Conservation (phyloP, 2,113 vertebrate genomes). For the Candoia aspera region DNA sequence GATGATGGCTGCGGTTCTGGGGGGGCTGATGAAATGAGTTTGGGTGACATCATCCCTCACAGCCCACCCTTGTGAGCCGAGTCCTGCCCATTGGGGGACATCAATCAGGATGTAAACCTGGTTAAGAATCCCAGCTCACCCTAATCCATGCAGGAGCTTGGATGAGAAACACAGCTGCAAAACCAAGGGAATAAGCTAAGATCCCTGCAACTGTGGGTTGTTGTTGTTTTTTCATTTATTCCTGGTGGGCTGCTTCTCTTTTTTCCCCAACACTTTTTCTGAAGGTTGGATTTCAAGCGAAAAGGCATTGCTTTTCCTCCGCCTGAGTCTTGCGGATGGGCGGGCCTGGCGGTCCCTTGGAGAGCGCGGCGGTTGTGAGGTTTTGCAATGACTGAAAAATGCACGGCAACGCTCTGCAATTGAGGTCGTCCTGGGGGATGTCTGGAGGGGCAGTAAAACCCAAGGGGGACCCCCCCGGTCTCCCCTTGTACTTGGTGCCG, state of each 20-base stretch:
- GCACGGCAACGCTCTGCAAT: constrained; percentile 47
- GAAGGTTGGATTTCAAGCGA: neutral
- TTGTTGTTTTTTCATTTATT: neutral
- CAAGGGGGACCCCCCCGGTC: constrained; percentile 50
- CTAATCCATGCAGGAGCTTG: neutral
- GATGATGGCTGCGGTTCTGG: neutral
- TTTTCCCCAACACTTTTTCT: constrained; percentile 32
- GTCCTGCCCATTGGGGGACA: too few species aligned
- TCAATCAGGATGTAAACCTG: neutral
- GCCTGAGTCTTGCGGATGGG: constrained; percentile 47
- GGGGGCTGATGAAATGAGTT: neutral
- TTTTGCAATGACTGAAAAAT: constrained; percentile 56
- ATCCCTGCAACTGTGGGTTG: neutral
- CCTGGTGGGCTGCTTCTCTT: constrained; percentile 25
- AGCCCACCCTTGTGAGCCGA: neutral
- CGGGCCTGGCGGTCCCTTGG: constrained; percentile 48
- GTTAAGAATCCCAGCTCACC: neutral
- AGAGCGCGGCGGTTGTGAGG: constrained; percentile 65
- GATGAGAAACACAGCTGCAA: neutral
- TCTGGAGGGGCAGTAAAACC: constrained; percentile 50
- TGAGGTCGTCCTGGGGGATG: constrained; percentile 52
- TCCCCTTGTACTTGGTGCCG: constrained; percentile 48
- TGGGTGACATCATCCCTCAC: neutral
- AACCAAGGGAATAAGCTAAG: neutral
- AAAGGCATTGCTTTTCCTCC: constrained; percentile 49